phyloP scores from a whole-genome alignment of 2,888 invertebrate genomes.

The Neuroscelio doddi region DNA sequence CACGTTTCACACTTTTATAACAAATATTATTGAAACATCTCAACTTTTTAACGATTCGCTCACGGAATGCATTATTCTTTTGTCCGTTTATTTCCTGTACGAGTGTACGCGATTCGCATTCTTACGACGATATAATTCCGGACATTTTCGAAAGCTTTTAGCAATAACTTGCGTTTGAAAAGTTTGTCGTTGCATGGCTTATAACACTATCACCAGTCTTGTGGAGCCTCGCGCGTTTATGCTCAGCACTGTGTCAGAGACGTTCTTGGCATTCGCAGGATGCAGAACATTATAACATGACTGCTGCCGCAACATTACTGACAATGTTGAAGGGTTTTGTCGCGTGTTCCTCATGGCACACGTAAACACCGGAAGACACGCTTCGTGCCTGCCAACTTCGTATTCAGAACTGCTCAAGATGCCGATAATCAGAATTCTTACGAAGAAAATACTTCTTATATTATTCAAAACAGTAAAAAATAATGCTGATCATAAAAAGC shows the following conservation, averaged over 20 bases:
- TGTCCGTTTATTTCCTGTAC: no score
- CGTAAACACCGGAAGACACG: slow-evolving; percentile 67
- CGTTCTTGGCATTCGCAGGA: slow-evolving; percentile 39
- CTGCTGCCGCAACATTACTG: slow-evolving; percentile 60
- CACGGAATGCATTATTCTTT: no score
- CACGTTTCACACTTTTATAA: no score
- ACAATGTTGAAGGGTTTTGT: slow-evolving; percentile 56
- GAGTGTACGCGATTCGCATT: no score
- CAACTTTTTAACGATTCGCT: no score
- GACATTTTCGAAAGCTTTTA: background rate
- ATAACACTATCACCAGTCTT: slow-evolving; percentile 9
- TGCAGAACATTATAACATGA: slow-evolving; percentile 59
- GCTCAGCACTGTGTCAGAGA: slow-evolving; percentile 14
- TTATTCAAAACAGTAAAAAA: no score
- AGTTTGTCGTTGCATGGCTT: slow-evolving; percentile 26
- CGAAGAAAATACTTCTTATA: no score
- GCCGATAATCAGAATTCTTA: no score
- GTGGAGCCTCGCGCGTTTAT: slow-evolving; percentile 8
- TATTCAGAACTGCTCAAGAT: slow-evolving; percentile 32
- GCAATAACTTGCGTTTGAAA: slow-evolving; percentile 12
- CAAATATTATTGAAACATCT: no score
- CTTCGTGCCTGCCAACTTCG: slow-evolving; percentile 56
- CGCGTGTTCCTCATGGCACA: slow-evolving; percentile 61
- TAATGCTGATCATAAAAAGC: no score
- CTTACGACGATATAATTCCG: background rate